These are phyloP conservation scores for Uropsilus gracilis DNA, from an alignment of 2,113 vertebrate genomes.

Conservation along the genomic window DNA sequence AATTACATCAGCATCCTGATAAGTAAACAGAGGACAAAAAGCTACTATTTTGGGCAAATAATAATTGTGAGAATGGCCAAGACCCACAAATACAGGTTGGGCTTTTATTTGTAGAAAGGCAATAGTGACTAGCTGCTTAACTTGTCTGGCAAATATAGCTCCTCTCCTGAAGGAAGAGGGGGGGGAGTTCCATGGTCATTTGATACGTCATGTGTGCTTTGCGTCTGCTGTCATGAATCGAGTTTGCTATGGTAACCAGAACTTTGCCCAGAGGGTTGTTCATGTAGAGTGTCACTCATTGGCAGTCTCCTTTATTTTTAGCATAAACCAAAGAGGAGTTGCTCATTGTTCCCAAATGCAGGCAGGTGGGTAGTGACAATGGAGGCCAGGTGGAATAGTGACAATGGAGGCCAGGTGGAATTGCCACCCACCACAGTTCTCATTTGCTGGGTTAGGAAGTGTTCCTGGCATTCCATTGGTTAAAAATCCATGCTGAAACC, in stretches of 20 bases:
- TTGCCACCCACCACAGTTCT: background rate
- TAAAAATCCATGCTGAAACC: background rate
- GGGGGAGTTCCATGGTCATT: constrained; percentile 33
- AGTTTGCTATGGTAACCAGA: constrained; percentile 76
- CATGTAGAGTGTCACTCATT: constrained; percentile 65
- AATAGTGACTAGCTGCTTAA: background rate
- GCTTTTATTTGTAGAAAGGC: constrained; percentile 6
- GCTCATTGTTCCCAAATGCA: constrained; percentile 54
- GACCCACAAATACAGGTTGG: constrained; percentile 7
- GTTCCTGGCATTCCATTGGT: constrained; percentile 48
- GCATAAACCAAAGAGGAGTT: constrained; percentile 21
- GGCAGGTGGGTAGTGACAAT: constrained; percentile 28
- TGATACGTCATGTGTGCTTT: background rate
- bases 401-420: background rate
- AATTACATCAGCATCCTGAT: constrained; percentile 43
- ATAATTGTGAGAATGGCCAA: constrained; percentile 38
- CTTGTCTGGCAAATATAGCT: background rate
- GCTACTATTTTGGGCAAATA: constrained; percentile 45
- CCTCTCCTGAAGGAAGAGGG: background rate
- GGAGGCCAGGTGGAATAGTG: background rate
- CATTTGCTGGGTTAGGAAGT: background rate
- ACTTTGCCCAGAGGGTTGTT: constrained; percentile 57
- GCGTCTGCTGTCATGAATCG: constrained; percentile 34
- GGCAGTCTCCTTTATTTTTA: constrained; percentile 73
- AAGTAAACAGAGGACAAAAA: constrained; percentile 48